Conservation (phyloP, 2,888 invertebrate genomes). For the Drosophila trichaetosa region DNA sequence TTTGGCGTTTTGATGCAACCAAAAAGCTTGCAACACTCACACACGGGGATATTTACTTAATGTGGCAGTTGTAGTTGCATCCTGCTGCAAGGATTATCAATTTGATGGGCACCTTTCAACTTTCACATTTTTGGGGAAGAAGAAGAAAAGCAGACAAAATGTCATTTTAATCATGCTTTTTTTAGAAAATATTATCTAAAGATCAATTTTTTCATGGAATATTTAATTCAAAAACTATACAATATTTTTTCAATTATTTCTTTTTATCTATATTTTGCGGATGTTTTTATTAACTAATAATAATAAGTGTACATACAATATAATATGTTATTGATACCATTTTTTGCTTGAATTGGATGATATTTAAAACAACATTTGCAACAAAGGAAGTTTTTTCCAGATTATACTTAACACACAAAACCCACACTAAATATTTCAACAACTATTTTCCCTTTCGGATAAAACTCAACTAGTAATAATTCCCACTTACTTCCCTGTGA, state of each 20-base stretch:
- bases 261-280: background rate
- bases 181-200: background rate
- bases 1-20: slow-evolving; percentile 26
- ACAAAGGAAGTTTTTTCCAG: background rate
- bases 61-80: slow-evolving; percentile 19
- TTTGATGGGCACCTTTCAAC: slow-evolving; percentile 6
- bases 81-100: slow-evolving; percentile 1
- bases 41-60: slow-evolving; percentile 15
- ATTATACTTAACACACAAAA: background rate
- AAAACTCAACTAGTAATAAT: background rate
- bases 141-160: background rate
- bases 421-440: background rate
- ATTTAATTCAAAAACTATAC: no score
- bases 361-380: background rate
- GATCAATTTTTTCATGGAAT: background rate
- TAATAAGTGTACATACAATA: background rate
- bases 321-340: background rate
- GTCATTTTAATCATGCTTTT: background rate
- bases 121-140: background rate
- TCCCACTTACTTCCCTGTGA: background rate
- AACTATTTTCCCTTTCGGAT: background rate
- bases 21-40: slow-evolving; percentile 42
- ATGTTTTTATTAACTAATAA: background rate
- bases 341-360: background rate
- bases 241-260: background rate